Base-by-base conservation (phyloP, 2,113 vertebrate species). In the Ursus arctos region DNA sequence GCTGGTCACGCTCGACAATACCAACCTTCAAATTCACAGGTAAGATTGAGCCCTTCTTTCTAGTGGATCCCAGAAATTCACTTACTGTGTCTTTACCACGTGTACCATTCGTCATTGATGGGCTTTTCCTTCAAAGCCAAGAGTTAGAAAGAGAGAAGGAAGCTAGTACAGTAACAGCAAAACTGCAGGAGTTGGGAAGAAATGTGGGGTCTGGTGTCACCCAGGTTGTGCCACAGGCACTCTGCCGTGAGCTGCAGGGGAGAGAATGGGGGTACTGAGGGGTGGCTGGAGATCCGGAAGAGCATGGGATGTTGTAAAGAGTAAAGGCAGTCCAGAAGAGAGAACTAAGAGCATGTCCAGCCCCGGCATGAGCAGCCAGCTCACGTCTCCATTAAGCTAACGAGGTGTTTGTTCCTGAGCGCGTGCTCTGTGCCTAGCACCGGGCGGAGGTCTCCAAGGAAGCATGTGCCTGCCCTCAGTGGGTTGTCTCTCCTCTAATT, bases 1-100 rank as follows among this genome's bases (percentile, higher is more conserved):
- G 3, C 98, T 99, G 76, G 99, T 99, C 89, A 99, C 99, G 57
- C 93, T 99, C 96, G 99, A 99, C 98, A 99, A 99, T 57, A 99
- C 99, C 98, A 99, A 99, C 98, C 99, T 99, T 96, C 99, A 99
- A 94, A 99, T 99, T 97, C 99, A 99, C 98, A 99, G 99, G 99
- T 99, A 98, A 98, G 4, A 1, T 6, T 26, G 63, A 69, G 49
- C 92, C 57, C 65, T 81, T 69, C 83, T 94, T 57, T 55, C 55
- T 80, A 7, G 22, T 0, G 26, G 14, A 51, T 57, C 69, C 51
- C 31, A 71, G 74, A 76, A 83, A 49, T 47, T 51, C 16, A 5
- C 51, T 43, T 16, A 15, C 13, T 43, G 0, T 13, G 4, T 51
- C 14, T 69, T 61, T 90, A 26, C 65, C 61, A 40, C 10, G 1